Evolutionary conservation across 2,797 vertebrate genomes (phyloP), one percentile per base, ranked within the genome.

Genomic region (Siniperca scherzeri): DNA sequence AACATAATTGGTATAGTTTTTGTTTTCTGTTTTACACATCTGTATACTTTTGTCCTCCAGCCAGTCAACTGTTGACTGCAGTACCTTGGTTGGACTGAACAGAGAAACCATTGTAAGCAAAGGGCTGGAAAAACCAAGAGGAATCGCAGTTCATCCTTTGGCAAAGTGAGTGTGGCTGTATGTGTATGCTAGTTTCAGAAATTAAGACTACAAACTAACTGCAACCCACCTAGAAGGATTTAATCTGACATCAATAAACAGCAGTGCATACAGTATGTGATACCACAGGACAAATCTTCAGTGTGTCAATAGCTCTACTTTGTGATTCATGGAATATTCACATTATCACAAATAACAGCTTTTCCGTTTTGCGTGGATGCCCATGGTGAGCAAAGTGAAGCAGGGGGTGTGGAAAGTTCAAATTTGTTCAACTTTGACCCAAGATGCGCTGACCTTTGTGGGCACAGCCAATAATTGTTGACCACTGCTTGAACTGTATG

Each of bases 121-220:
- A 74, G 91, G 90, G 16, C 74, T 97, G 48, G 94, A 96, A 55
- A 96, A 96, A 78, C 98, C 98, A 14, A 95, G 94, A 93, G 98
- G 97, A 85, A 96, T 99, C 61, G 95, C 94, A 33, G 88, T 99
- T 85, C 97, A 99, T 91, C 98, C 98, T 8, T 88, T 94, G 85
- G 95, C 92, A 81, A 96, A 97, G 98, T 99, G 96, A 96, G 96
- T 80, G 52, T 33, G 50, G 16, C 14, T 71, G 7, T 4, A 40
- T 7, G 12, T 3, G 10, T 22, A 36, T 36, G 36, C 14, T 77
- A 42, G 25, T 56, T 74, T 66, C 12, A 69, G 56, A 66, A 21
- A 62, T 48, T 3, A 12, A 48, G 59, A 57, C 33, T 27, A 36
- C 25, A 70, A 61, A 77, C 46, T 38, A 64, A 36, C 25, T 4